Base-by-base conservation (phyloP, 2,888 invertebrate species). In the Apoderus coryli region DNA sequence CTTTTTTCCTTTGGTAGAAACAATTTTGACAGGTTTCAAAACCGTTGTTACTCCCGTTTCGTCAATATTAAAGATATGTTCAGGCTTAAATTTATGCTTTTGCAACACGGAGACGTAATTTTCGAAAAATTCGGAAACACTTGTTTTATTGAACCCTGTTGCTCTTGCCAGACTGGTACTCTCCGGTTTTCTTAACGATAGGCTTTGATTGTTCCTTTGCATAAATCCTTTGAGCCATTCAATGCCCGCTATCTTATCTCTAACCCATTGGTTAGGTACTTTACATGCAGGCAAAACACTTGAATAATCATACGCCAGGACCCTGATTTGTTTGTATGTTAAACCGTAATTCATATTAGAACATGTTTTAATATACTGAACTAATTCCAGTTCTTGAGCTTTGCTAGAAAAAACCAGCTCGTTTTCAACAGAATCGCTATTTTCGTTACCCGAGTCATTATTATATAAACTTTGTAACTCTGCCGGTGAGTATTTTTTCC, bases 181-280 rank as follows among this genome's bases (percentile, higher is more conserved):
- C 14, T 35, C 32, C 7, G 32, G 32, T 25, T 35, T 35, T 13
- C 32, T 19, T 14, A 35, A 25, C 2, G 31, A 35, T 12, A 32
- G 16, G 5, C 26, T 28, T 22, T 27, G 23, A 25, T 32, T 14
- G n/a, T 33, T 15, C 28, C 37, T 29, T 27, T 36, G 36, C 38
- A 42, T 38, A 24, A 39, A 40, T 4, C 12, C 15, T 25, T 25
- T 29, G 9, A 42, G 22, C 35, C 40, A 42, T 5, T 39, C 40
- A 15, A 33, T 11, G 6, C 33, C 37, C 9, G 31, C 31, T 19
- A 11, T 36, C 11, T 23, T 26, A 25, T 32, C 14, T 3, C 2
- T 11, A 14, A 14, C 25, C 29, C 34, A 34, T 34, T 10, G 4
- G 3, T 31, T 25, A 16, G 36, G 34, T 23, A 24, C 16, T 10